These are phyloP conservation scores for Lasioglossum marginatum DNA, from an alignment of 2,888 invertebrate species.

Conservation along the genomic window DNA sequence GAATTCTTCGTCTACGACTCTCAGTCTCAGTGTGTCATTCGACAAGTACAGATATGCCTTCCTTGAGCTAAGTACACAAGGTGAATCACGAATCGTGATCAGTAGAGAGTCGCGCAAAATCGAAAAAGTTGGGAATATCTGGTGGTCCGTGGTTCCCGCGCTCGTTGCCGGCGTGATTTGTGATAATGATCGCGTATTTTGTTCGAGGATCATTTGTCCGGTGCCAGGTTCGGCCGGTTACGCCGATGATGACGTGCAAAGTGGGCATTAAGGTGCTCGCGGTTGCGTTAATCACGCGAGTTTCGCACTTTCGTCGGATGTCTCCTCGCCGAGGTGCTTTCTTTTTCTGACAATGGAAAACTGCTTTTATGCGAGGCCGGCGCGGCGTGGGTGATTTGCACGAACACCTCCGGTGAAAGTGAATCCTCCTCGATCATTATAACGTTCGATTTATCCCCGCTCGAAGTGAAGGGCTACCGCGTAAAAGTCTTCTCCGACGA, in stretches of 20 bases:
- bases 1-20: too few relatives aligned
- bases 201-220: constrained; percentile 73
- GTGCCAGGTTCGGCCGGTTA: constrained; percentile 59
- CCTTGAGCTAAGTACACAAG: too few relatives aligned
- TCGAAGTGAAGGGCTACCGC: constrained; percentile 45
- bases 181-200: constrained; percentile 74
- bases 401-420: constrained; percentile 62
- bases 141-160: background rate
- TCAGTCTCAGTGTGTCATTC: too few relatives aligned
- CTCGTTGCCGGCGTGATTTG: constrained; percentile 64
- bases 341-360: constrained; percentile 40
- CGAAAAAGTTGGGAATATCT: background rate
- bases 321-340: constrained; percentile 35
- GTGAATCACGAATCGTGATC: too few relatives aligned
- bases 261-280: constrained; percentile 73
- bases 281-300: constrained; percentile 74
- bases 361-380: constrained; percentile 16
- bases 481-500: constrained; percentile 39
- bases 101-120: background rate
- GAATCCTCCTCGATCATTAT: constrained; percentile 53
- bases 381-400: constrained; percentile 67
- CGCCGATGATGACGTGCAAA: constrained; percentile 76
- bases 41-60: too few relatives aligned
- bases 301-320: constrained; percentile 46
- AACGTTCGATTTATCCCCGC: constrained; percentile 57